Base-by-base conservation (phyloP, 2,888 invertebrate species). In the Lepeophtheirus nordmannii region DNA sequence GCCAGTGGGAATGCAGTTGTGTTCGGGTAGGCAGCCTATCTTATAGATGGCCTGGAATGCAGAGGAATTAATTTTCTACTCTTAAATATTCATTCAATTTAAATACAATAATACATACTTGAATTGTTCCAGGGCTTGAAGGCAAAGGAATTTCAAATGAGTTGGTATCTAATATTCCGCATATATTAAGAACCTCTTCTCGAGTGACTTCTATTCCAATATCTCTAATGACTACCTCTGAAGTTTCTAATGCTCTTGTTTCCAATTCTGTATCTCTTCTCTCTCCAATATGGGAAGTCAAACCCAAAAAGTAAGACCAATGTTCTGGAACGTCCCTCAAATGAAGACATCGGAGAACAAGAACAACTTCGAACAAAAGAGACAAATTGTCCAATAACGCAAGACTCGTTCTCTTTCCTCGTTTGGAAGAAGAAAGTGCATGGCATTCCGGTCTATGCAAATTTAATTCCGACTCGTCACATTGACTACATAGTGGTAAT, bases 1-100 rank as follows among this genome's bases (percentile, higher is more conserved):
- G 7, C 69, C 70, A 65, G 70, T 71, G 11, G 71, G 71, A 0
- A 68, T 53, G 65, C 71, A 71, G 65, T 68, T 69, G 41, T 71
- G 71, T 58, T 71, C 71, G 8, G 69, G 68, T n/a, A 71, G 67
- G 53, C 71, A 68, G 5, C 69, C 70, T 38, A 69, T 22, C 58
- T 62, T 40, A 41, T 70, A 71, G 1, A 67, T 58, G 1, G 68
- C 71, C 68, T 70, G 69, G 58, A 70, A 14, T 70, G 67, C 12
- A 7, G 30, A 30, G 30, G 30, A 30, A 30, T 46, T 17, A 46
- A 41, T 10, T 41, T 41, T 46, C 2, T 14, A 46, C 17, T 46
- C 2, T 46, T 17, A 5, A 46, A 46, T 46, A 46, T 46, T 46
- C 2, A 46, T 62, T 63, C 10, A 69, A 56, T 39, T 71, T 69